A percentile compares a stretch with the other conserved stretches of the same genome.
These are phyloP conservation scores for Acanthopagrus latus DNA, from an alignment of 2,797 vertebrate species.

Conservation along the genomic window DNA sequence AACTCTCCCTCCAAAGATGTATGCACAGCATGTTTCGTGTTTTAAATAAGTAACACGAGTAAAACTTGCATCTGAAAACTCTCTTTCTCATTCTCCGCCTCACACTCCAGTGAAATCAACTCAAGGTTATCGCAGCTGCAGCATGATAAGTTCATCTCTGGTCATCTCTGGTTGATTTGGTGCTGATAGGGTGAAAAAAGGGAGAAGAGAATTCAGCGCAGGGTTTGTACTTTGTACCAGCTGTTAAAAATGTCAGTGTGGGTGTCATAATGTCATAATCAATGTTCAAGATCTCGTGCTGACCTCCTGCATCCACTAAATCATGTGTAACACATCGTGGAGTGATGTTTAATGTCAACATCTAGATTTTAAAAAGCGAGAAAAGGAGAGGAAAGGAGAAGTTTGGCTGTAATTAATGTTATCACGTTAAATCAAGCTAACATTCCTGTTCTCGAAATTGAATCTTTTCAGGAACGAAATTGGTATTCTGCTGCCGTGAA, in stretches of 20 bases:
- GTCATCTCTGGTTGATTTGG: background rate
- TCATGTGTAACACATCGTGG: background rate
- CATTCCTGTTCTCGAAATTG: constrained; percentile 47
- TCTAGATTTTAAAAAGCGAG: constrained; percentile 18
- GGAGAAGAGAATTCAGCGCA: background rate
- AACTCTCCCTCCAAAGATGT: background rate
- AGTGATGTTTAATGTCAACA: background rate
- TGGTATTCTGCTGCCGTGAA: constrained; percentile 47
- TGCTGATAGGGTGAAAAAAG: background rate
- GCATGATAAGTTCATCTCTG: background rate
- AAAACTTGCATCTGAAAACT: background rate
- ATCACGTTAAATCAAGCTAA: constrained; percentile 33
- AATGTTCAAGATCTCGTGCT: constrained; percentile 9
- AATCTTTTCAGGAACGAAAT: constrained; percentile 53
- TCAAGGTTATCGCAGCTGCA: background rate
- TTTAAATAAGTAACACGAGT: background rate
- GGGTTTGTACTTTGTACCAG: background rate
- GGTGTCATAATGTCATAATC: background rate
- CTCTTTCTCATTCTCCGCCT: background rate
- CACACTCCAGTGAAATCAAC: background rate
- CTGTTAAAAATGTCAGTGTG: background rate
- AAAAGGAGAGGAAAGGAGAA: constrained; percentile 19
- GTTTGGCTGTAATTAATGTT: constrained; percentile 34
- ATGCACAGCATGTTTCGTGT: background rate
- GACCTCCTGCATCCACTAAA: constrained; percentile 12